These are phyloP conservation scores for Siphlonurus alternatus DNA, from an alignment of 2,888 invertebrate species.

Conservation along the genomic window DNA sequence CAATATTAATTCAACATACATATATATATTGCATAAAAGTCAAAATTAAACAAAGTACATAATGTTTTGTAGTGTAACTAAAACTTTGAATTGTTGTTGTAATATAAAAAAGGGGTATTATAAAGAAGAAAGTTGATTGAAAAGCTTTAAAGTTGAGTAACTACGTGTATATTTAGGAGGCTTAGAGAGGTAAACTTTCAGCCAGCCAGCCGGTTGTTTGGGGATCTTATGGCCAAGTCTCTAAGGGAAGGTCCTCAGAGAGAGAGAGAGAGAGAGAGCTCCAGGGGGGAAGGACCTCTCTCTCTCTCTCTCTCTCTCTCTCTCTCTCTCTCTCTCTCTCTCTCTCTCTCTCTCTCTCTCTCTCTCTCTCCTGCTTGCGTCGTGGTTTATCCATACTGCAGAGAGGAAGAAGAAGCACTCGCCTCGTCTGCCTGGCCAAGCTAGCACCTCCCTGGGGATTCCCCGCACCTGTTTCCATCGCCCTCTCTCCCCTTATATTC, in stretches of 20 bases:
- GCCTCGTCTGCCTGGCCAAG: neutral
- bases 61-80: too few relatives aligned
- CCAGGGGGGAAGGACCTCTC: too few relatives aligned
- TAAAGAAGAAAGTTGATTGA: neutral
- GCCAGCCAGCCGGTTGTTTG: neutral
- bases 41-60: too few relatives aligned
- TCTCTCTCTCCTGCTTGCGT: neutral
- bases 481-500: too few relatives aligned
- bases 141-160: neutral
- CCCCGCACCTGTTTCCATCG: too few relatives aligned
- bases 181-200: neutral
- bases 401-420: neutral
- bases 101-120: neutral
- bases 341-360: neutral
- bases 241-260: neutral
- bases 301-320: neutral
- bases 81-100: too few relatives aligned
- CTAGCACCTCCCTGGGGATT: too few relatives aligned
- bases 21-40: too few relatives aligned
- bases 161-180: neutral
- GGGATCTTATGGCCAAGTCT: too few relatives aligned
- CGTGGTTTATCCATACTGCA: too few relatives aligned
- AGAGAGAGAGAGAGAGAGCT: neutral
- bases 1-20: too few relatives aligned
- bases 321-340: neutral